Conservation (phyloP, 2,113 vertebrate species). For the Notarius lentiginosus region DNA sequence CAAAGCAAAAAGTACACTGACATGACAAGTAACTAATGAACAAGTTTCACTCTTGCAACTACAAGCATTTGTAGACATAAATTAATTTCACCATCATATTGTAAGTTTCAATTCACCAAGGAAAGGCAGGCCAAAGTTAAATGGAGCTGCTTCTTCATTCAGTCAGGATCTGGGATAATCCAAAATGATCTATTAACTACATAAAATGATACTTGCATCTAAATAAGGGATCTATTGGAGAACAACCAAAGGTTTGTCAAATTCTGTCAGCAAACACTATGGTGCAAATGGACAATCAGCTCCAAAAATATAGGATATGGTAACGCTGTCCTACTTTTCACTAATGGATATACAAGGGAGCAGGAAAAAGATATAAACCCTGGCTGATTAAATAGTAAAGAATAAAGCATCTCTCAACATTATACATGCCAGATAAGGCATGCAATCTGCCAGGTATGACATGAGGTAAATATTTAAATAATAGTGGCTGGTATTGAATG, state of each 20-base stretch:
- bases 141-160: neutral
- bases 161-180: neutral
- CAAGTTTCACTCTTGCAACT: neutral
- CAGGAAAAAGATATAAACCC: neutral
- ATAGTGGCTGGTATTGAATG: too few species aligned
- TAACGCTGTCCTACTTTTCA: conserved; percentile 23
- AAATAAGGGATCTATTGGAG: neutral
- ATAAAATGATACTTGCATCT: neutral
- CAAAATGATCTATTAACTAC: neutral
- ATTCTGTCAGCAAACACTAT: conserved; percentile 14
- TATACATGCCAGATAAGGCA: neutral
- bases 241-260: neutral
- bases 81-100: neutral
- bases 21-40: conserved; percentile 19
- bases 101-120: neutral
- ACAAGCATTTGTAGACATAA: neutral
- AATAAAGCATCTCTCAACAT: neutral
- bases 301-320: conserved; percentile 11
- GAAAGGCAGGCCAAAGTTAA: neutral
- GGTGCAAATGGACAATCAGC: conserved; percentile 31
- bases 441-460: neutral
- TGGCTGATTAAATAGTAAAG: neutral
- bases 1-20: neutral
- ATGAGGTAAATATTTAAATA: neutral
- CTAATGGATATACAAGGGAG: conserved; percentile 21